phyloP scores from a whole-genome alignment of 2,888 invertebrate genomes.

The Nomada hirtipes region DNA sequence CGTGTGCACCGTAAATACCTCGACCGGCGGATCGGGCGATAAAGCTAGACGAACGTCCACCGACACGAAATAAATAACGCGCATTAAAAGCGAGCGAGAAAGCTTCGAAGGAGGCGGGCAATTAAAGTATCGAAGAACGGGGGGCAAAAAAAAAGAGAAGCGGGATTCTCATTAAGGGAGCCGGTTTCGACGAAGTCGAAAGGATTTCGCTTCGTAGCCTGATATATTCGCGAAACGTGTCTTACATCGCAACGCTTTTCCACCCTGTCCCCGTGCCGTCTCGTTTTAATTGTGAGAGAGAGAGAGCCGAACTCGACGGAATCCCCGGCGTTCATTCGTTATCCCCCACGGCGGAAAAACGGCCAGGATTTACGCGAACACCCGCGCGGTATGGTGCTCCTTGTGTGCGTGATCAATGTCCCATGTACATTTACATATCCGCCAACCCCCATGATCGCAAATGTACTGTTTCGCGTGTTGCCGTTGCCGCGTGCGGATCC shows the following conservation, averaged over 20 bases:
- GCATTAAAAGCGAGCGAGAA: conserved; percentile 3
- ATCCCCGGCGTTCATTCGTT: conserved; percentile 51
- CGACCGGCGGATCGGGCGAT: conserved; percentile 4
- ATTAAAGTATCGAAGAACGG: conserved; percentile 26
- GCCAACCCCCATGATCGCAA: conserved; percentile 60
- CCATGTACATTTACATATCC: conserved; percentile 64
- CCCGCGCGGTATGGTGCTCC: conserved; percentile 44
- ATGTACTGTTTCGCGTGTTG: conserved; percentile 59
- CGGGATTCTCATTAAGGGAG: conserved; percentile 47
- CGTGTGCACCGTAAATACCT: background rate
- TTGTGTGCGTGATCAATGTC: conserved; percentile 61
- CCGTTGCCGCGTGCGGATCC: conserved; percentile 22
- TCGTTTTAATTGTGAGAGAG: conserved; percentile 49
- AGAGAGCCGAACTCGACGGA: conserved; percentile 20
- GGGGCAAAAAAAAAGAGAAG: background rate
- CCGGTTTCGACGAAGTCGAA: conserved; percentile 48
- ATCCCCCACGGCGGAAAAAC: conserved; percentile 46
- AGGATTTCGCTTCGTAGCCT: conserved; percentile 30
- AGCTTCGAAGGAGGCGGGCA: background rate
- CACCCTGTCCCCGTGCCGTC: conserved; percentile 28
- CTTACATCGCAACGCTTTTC: conserved; percentile 47
- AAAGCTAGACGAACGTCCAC: background rate
- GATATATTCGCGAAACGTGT: conserved; percentile 44
- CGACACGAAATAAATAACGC: conserved; percentile 10
- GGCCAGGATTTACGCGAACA: conserved; percentile 59